Percentiles rank a stretch among this genome's conserved stretches.
Conservation (phyloP, 2,797 vertebrate genomes). For the Erithacus rubecula region DNA sequence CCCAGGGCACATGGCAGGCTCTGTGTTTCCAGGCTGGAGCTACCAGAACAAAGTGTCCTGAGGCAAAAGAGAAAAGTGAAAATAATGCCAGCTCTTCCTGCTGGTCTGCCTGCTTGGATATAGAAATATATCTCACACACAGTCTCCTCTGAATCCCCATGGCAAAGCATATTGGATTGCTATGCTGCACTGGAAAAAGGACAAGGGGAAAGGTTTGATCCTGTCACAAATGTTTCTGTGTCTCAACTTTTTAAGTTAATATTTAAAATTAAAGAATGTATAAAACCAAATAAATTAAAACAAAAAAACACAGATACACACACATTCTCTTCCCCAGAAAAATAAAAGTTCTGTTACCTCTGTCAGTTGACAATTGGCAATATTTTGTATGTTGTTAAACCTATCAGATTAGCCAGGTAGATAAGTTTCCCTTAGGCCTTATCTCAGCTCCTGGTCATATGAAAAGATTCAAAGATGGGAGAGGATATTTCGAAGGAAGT, state of each 20-base stretch:
- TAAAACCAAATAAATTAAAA: not conserved
- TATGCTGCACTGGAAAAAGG: not conserved
- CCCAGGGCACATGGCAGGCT: not conserved
- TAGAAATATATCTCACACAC: not conserved
- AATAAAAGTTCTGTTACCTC: not conserved
- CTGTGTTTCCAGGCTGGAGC: not conserved
- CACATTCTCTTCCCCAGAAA: not conserved
- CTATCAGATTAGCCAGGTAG: not conserved
- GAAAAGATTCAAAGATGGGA: not conserved
- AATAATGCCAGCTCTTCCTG: not conserved
- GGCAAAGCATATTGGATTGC: not conserved
- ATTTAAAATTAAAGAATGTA: not conserved
- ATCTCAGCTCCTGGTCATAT: not conserved
- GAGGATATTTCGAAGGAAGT: not conserved
- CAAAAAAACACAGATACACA: fast-evolving
- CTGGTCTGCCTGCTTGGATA: not conserved
- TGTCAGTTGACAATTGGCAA: not conserved
- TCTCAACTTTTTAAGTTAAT: not conserved
- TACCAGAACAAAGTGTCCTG: not conserved
- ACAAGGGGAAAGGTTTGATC: not conserved
- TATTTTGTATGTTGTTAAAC: not conserved
- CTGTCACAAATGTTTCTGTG: not conserved
- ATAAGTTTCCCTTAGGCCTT: not conserved
- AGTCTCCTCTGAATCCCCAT: not conserved
- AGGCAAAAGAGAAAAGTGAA: not conserved